These are phyloP conservation scores for Naso thynnoides DNA, from an alignment of 2,797 vertebrate genomes.

Conservation along the genomic window DNA sequence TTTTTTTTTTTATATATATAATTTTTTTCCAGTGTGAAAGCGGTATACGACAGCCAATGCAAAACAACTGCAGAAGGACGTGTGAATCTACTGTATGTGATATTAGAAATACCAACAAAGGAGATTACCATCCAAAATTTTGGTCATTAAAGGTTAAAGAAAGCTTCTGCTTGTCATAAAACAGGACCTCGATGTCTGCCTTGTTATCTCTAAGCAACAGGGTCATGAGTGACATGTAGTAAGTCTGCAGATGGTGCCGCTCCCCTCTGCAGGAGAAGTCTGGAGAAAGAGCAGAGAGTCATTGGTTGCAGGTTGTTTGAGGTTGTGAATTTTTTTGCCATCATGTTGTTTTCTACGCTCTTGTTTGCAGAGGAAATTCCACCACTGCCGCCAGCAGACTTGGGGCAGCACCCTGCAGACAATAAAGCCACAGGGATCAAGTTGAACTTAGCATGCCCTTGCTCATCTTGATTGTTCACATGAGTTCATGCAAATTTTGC, in stretches of 20 bases:
- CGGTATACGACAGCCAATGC: no score
- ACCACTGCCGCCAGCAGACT: background rate
- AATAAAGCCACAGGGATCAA: background rate
- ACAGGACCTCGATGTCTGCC: no score
- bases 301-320: background rate
- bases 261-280: background rate
- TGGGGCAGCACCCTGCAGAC: background rate
- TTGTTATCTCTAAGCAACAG: no score
- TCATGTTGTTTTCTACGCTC: background rate
- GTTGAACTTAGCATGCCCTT: background rate
- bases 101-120: background rate
- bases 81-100: background rate
- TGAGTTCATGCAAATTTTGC: background rate
- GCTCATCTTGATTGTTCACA: conserved; percentile 1
- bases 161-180: background rate
- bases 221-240: background rate
- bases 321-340: background rate
- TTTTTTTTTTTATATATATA: no score
- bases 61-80: no score
- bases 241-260: background rate
- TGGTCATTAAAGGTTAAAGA: no score
- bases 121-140: background rate
- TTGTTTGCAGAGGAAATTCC: conserved; percentile 1
- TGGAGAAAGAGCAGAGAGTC: background rate
- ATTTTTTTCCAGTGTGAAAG: no score